Conservation (phyloP, 2,113 vertebrate genomes). For the Dromaius novaehollandiae region DNA sequence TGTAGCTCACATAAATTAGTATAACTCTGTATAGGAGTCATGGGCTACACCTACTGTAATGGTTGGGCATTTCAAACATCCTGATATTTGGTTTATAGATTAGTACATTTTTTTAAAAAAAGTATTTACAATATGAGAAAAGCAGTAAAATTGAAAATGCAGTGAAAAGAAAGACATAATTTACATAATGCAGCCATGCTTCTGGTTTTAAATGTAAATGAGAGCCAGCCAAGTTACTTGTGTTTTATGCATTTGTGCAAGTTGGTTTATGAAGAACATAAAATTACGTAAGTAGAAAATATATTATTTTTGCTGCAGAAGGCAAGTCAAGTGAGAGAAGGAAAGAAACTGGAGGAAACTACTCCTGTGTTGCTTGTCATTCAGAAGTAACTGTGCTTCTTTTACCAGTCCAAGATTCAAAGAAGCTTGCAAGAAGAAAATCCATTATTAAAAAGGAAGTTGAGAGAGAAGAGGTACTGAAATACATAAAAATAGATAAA, state of each 20-base stretch:
- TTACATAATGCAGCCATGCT: neutral
- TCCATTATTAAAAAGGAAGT: neutral
- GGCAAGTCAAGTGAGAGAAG: conserved; percentile 3
- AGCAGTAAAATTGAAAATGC: neutral
- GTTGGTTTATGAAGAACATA: conserved; percentile 51
- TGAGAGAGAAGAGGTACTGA: neutral
- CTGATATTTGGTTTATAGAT: neutral
- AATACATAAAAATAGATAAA: neutral
- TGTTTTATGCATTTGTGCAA: conserved; percentile 25
- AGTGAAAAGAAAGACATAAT: neutral
- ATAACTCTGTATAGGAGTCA: neutral
- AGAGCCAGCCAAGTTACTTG: neutral
- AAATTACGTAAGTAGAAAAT: conserved; percentile 49
- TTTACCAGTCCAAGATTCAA: neutral
- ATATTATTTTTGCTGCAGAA: conserved; percentile 35
- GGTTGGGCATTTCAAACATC: neutral
- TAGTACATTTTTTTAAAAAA: neutral
- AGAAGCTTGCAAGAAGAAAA: neutral
- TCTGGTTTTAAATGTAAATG: conserved; percentile 16
- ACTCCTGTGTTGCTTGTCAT: neutral
- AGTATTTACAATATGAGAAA: neutral
- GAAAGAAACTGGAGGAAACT: neutral
- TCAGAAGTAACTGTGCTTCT: neutral
- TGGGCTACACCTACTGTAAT: fast-evolving
- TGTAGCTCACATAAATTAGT: neutral